phyloP scores from a whole-genome alignment of 1,140 invertebrate species.

The Drosophila grimshawi region DNA sequence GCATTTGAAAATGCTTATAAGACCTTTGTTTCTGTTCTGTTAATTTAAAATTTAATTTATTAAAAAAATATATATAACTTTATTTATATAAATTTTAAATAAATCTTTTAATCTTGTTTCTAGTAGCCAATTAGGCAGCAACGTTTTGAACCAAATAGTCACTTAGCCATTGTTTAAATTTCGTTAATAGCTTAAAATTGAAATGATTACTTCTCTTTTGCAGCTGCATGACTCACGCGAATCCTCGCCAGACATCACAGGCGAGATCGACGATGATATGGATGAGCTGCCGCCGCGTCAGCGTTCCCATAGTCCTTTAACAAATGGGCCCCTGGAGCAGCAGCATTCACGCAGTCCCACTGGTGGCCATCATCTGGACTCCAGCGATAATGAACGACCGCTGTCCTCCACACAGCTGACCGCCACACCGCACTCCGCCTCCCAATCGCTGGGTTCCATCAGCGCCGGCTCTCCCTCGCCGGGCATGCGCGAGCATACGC shows the following conservation, averaged over 20 bases:
- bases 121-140: no score
- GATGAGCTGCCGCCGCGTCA: constrained; percentile 69
- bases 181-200: neutral
- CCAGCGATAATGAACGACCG: constrained; percentile 80
- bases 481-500: constrained; percentile 71
- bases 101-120: no score
- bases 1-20: no score
- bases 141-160: no score
- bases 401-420: constrained; percentile 79
- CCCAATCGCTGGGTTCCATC: constrained; percentile 83
- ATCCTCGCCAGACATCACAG: constrained; percentile 83
- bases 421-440: constrained; percentile 73
- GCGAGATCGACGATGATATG: constrained; percentile 83
- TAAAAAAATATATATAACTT: no score
- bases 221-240: constrained; percentile 81
- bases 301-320: constrained; percentile 73
- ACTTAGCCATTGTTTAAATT: no score
- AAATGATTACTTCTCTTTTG: neutral
- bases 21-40: no score
- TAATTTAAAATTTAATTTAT: no score
- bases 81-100: no score
- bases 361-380: constrained; percentile 68
- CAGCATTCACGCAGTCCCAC: constrained; percentile 71
- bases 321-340: constrained; percentile 65
- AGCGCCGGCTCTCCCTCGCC: constrained; percentile 83